Conservation (phyloP, 30 jellyfish, hydroid and myxozoan species). For the Hydractinia symbiolongicarpus region DNA sequence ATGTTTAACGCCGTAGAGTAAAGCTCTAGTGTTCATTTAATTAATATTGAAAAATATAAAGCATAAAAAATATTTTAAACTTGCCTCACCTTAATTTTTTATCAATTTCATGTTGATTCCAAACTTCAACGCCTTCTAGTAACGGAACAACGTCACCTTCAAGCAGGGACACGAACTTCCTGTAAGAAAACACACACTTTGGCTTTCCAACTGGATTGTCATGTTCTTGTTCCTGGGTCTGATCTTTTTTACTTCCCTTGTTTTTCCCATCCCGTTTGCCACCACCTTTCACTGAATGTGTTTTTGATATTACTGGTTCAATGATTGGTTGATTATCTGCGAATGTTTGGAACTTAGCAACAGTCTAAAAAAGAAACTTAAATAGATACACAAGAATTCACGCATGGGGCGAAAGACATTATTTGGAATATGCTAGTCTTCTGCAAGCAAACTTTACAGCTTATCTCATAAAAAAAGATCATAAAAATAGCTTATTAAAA, state of each 20-base stretch:
- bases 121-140: background rate
- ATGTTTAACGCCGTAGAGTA: no score
- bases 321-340: background rate
- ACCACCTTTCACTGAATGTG: background rate
- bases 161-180: background rate
- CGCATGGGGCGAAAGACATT: no score
- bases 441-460: no score
- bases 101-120: background rate
- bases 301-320: background rate
- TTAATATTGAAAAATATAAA: no score
- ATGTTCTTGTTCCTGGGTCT: background rate
- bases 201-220: background rate
- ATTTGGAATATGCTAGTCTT: no score
- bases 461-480: no score
- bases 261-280: background rate
- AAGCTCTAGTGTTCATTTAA: no score
- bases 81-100: background rate
- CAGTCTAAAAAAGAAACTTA: conserved; percentile 1
- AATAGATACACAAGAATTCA: background rate
- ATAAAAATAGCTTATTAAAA: no score
- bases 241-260: background rate
- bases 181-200: background rate
- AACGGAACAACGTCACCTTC: background rate
- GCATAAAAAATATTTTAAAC: no score
- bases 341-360: background rate